Base-by-base conservation (phyloP, 2,113 vertebrate genomes). In the Tinamus guttatus region DNA sequence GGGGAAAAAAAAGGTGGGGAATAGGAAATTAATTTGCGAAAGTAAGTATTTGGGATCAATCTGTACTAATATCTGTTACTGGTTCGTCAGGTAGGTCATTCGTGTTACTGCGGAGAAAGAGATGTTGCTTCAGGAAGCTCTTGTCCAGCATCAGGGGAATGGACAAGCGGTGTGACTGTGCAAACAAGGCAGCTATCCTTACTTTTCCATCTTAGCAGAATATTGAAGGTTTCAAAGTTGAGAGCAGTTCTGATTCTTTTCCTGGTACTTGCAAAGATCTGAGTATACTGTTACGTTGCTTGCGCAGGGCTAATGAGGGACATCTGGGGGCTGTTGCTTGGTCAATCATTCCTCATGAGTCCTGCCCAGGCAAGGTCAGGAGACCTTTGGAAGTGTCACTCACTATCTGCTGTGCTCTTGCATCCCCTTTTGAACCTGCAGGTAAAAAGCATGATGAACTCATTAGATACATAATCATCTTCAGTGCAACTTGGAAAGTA, bases 291-390 rank as follows among this genome's bases (percentile, higher is more conserved):
- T 73, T 56, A 21, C 9, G 8, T 81, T 80, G 21, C 43, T 41
- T 73, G 25, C 3, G 14, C 36, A 30, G 28, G 25, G 32, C 36
- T 90, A 7, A 58, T n/a, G 40, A 86, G 38, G 17, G 40, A 43
- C 0, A 3, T 5, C 1, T 3, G 30, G 65, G 45, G 9, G 17
- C 8, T 58, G 24, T 75, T 92, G 24, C 4, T 16, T 77, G 49
- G 34, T 86, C 59, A 3, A 0, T 36, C 0, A 5, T 71, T 36
- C 36, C 4, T 81, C 12, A 4, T 56, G 54, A 25, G 25, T 47
- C 13, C 32, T 54, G 17, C 9, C n/a, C 11, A 64, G 22, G 52
- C 32, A 41, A 76, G n/a, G 22, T 63, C n/a, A 49, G 36, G 38
- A 68, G 24, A 21, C 22, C 6, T 1, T 49, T 60, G 14, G 58